Conservation (phyloP, 2,888 invertebrate genomes). For the Agelastica alni region DNA sequence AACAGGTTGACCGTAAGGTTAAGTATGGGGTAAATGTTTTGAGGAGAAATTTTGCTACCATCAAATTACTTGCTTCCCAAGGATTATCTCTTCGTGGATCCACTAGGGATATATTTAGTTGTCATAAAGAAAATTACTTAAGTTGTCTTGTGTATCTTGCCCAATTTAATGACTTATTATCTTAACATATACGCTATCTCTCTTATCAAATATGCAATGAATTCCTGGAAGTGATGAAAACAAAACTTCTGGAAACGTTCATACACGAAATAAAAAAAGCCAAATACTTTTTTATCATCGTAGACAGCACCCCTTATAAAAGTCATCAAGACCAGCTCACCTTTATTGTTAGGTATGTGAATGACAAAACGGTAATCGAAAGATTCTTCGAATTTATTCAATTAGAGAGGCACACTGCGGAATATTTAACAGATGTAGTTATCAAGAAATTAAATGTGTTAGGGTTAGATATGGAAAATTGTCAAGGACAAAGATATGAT, state of each 20-base stretch:
- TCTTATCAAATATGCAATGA: conserved; percentile 3
- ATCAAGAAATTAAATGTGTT: neutral
- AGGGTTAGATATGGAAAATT: neutral
- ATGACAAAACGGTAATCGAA: neutral
- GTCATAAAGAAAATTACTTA: conserved; percentile 6
- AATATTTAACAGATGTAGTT: neutral
- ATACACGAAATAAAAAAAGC: conserved; percentile 6
- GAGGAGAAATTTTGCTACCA: neutral
- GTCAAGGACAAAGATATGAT: conserved; percentile 1
- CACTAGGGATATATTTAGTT: neutral
- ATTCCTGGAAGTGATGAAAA: neutral
- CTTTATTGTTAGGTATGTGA: conserved; percentile 12
- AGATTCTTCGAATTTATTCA: conserved; percentile 10
- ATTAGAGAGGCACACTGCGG: neutral
- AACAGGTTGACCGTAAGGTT: too few species aligned
- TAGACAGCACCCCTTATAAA: conserved; percentile 7
- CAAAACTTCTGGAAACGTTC: neutral
- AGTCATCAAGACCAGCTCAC: conserved; percentile 9
- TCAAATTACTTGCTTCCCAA: neutral
- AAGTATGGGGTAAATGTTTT: neutral
- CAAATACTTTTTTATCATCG: conserved; percentile 10
- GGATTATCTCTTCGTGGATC: neutral
- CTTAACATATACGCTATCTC: neutral
- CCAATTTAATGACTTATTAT: conserved; percentile 6
- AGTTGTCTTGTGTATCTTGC: conserved; percentile 7